Evolutionary conservation across 2,113 vertebrate genomes (phyloP).

Genomic region (Amblyopsis rosae): DNA sequence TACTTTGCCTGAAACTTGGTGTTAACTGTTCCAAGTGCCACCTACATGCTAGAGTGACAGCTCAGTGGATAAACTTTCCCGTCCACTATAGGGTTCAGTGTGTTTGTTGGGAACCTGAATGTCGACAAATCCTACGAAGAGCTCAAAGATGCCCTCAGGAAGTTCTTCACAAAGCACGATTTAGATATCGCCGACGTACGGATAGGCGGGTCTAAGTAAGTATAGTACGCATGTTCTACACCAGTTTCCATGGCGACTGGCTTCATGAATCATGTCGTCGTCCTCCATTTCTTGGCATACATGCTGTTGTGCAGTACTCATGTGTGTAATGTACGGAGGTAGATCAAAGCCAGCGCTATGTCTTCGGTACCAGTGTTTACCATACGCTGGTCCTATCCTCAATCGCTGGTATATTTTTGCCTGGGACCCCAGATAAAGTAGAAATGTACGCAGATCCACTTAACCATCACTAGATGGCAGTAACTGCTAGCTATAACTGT

Average conservation of each 20-base stretch:
- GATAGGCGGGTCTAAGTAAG: constrained; percentile 86
- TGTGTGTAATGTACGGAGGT: constrained; percentile 54
- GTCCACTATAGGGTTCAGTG: constrained; percentile 72
- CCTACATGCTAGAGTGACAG: accelerated
- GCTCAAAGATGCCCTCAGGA: constrained; percentile 80
- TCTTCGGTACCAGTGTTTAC: constrained; percentile 49
- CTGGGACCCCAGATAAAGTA: not conserved
- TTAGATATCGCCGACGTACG: constrained; percentile 85
- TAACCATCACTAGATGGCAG: not conserved
- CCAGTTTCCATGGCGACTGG: not conserved
- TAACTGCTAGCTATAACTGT: not conserved
- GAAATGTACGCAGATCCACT: not conserved
- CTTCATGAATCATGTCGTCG: not conserved
- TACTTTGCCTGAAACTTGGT: constrained; percentile 62
- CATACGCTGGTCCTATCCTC: constrained; percentile 50
- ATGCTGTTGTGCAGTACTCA: constrained; percentile 37
- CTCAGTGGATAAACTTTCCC: not conserved
- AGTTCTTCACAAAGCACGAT: constrained; percentile 88
- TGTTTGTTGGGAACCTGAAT: constrained; percentile 88
- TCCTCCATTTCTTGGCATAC: constrained; percentile 51
- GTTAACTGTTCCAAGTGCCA: accelerated
- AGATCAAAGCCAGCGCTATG: constrained; percentile 46
- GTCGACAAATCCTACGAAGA: constrained; percentile 84
- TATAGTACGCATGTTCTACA: not conserved
- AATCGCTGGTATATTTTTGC: constrained; percentile 35